phyloP scores from a whole-genome alignment of 2,797 vertebrate species.

The Catharus ustulatus region DNA sequence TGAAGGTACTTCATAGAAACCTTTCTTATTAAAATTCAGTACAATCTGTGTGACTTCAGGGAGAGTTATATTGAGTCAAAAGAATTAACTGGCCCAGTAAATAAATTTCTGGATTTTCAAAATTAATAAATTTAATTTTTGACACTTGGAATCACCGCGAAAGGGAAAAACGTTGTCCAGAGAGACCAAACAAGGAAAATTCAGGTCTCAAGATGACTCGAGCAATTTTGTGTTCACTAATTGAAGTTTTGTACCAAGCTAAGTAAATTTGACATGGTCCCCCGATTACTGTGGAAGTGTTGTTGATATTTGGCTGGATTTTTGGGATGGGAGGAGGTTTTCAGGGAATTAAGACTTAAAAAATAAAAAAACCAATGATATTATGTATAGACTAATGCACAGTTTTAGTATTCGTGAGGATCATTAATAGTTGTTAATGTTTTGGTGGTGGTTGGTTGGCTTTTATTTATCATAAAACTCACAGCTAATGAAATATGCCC shows the following conservation, averaged over 20 bases:
- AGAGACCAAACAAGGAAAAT: not conserved
- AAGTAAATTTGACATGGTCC: rapidly evolving
- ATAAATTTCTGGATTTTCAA: not conserved
- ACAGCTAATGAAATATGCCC: not conserved
- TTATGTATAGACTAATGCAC: not conserved
- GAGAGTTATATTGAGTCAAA: not conserved
- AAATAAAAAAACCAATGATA: not conserved
- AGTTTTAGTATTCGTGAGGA: not conserved
- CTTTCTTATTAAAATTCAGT: not conserved
- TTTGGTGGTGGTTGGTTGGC: not conserved
- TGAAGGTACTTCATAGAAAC: not conserved
- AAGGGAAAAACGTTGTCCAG: not conserved
- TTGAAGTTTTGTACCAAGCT: not conserved
- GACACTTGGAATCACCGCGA: not conserved
- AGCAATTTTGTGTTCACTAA: not conserved
- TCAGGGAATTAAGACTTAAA: not conserved
- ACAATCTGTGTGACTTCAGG: not conserved
- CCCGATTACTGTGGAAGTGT: not conserved
- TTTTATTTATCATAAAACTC: not conserved
- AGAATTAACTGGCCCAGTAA: not conserved
- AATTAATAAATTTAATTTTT: not conserved
- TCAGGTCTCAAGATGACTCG: not conserved
- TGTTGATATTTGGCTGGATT: not conserved
- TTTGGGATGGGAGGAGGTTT: not conserved
- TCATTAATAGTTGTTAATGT: not conserved